Conservation (phyloP, 2,113 vertebrate genomes). For the Triplophysa tibetana region DNA sequence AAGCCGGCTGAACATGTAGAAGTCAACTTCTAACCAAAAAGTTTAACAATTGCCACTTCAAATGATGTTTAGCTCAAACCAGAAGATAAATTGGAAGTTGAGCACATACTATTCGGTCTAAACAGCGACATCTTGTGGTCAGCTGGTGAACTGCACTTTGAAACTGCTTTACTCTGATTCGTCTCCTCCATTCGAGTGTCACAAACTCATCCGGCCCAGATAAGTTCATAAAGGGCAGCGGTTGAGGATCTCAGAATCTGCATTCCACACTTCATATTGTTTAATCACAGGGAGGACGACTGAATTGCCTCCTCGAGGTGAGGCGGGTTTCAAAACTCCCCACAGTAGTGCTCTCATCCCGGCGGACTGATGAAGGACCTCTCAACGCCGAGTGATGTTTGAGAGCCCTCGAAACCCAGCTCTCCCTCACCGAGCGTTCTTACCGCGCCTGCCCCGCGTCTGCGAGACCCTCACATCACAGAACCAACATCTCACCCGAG, state of each 20-base stretch:
- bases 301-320: slow-evolving; percentile 40
- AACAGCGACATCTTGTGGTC: slow-evolving; percentile 48
- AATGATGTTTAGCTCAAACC: neutral
- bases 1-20: no score
- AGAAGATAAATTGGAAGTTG: neutral
- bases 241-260: slow-evolving; percentile 34
- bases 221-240: slow-evolving; percentile 50
- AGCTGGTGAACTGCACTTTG: slow-evolving; percentile 20
- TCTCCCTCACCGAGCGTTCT: neutral
- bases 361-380: slow-evolving; percentile 51
- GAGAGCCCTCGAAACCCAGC: slow-evolving; percentile 10
- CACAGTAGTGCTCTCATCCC: slow-evolving; percentile 27
- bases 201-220: slow-evolving; percentile 3
- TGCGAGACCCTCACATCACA: slow-evolving; percentile 3
- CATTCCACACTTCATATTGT: slow-evolving; percentile 49
- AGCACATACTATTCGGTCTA: neutral
- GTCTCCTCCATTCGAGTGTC: neutral
- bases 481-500: neutral
- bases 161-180: neutral
- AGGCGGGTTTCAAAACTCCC: neutral
- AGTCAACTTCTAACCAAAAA: no score
- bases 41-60: neutral
- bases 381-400: slow-evolving; percentile 23
- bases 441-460: neutral
- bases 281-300: slow-evolving; percentile 48